Evolutionary conservation across 1,140 invertebrate species (phyloP).

Genomic region (Galendromus occidentalis): DNA sequence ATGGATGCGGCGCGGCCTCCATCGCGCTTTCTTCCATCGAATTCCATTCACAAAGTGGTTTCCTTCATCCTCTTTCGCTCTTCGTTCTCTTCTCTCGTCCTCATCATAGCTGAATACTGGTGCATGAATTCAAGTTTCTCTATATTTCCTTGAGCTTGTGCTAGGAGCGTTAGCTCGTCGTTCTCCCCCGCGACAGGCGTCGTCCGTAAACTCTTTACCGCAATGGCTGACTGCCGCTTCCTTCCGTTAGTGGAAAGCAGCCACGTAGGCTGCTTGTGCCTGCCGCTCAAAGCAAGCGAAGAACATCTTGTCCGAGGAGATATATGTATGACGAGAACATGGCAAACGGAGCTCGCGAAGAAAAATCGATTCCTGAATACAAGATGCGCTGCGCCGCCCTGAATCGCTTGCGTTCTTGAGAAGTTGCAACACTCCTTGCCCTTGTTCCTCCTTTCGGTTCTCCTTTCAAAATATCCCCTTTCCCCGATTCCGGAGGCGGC

Average conservation of each 20-base stretch:
- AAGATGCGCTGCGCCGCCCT: neutral
- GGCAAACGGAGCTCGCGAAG: neutral
- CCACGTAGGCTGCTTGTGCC: too few relatives aligned
- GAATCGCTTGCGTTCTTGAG: too few relatives aligned
- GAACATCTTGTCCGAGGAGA: too few relatives aligned
- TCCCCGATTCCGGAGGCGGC: too few relatives aligned
- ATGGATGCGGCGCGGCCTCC: neutral
- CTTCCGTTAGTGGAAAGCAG: too few relatives aligned
- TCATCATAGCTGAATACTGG: neutral
- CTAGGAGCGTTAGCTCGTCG: neutral
- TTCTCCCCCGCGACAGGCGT: neutral
- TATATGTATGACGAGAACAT: too few relatives aligned
- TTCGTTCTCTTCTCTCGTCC: neutral
- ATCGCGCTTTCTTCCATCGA: conserved; percentile 1
- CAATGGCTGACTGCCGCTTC: too few relatives aligned
- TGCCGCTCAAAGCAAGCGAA: too few relatives aligned
- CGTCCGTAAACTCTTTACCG: conserved; percentile 8
- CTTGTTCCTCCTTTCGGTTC: too few relatives aligned
- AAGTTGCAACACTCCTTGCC: too few relatives aligned
- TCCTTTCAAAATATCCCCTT: too few relatives aligned
- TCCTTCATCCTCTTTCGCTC: conserved; percentile 3
- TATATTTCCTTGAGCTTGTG: neutral
- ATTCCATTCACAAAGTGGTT: conserved; percentile 10
- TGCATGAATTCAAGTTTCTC: neutral
- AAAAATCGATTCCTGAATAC: conserved; percentile 9